Evolutionary conservation across 2,113 vertebrate species (phyloP), one percentile per base, ranked within the genome.

Genomic region (Poeciliopsis turrubarensis): DNA sequence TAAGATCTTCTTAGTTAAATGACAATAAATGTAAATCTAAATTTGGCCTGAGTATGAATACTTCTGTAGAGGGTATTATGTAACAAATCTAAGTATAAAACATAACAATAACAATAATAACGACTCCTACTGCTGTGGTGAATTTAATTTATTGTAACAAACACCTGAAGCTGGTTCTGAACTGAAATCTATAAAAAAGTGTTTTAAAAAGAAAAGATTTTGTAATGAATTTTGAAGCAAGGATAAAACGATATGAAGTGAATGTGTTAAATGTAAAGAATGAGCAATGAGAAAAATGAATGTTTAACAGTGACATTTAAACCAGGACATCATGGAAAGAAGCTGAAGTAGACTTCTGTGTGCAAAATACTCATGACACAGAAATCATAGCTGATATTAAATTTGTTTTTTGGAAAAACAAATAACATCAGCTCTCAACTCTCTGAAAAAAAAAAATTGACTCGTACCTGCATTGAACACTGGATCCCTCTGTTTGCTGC

Each of bases 401-500:
- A 4, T 41, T 41, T 4, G 3, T 15, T 41, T 41, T 15, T 15
- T 41, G 10, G 10, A 37, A 37, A 37, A 37, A 32, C 2, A 32
- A 10, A 34, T 34, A 34, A 37, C 34, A 37, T 37, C 34, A 11
- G 10, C 34, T 37, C 34, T 37, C 2, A 37, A 11, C 39, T 41
- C 1, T 41, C 15, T 41, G 39, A 41, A 41, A 41, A 5, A 41
- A 4, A 41, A 14, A 41, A 41, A 19, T 2, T 0, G 69, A 37
- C 68, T 94, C 96, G 95, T 96, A 99, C 97, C 98, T 95, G 97
- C 94, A 76, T 96, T 98, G 95, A 98, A 98, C 75, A 98, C 95
- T 10, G 98, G 97, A 63, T 99, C 98, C 95, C 95, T 99, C 92
- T 96, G 96, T 95, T 97, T 99, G 95, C 98, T 99, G 95, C 84